Base-by-base conservation (phyloP, 2,113 vertebrate genomes). In the Pardalotus punctatus region DNA sequence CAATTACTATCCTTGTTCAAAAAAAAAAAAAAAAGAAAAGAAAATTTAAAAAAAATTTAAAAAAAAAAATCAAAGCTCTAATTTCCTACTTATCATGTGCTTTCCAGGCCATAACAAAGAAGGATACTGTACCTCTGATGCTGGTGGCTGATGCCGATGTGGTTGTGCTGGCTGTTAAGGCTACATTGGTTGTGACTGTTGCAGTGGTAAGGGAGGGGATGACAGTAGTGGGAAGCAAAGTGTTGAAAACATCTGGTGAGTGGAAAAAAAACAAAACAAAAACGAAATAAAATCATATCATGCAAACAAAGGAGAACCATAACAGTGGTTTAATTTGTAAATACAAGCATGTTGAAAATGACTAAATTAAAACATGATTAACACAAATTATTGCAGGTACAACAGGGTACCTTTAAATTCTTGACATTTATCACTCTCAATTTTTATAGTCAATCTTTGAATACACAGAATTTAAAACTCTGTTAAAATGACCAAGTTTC, bases 201-300 rank as follows among this genome's bases (percentile, higher is more conserved):
- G 98, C 98, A 98, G 98, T 98, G 98, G 99, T 98, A 98, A 98
- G 99, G 97, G 98, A 98, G 98, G 98, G 98, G 98, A 98, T 98
- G 97, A 98, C 99, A 99, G 99, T 99, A 98, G 98, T 98, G 99
- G 99, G 97, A 98, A 98, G 98, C 98, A 98, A 98, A 98, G 98
- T 99, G 98, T 98, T 99, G 98, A 99, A 99, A 98, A 96, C 98
- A 98, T 99, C 99, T 99, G 99, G 99, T 98, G 98, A 98, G 98
- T 98, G 98, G 98, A 98, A 99, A 98, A 98, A 98, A 98, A 98
- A 98, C 98, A 96, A 98, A 48, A 23, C 23, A 47, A 47, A 47
- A 48, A 48, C 47, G 47, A 48, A 97, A 98, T 94, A 98, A 98
- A 98, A 98, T 98, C 97, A 98, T 98, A 98, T 98, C 97, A 98